phyloP scores from a whole-genome alignment of 2,113 vertebrate species.

The Pithys albifrons region DNA sequence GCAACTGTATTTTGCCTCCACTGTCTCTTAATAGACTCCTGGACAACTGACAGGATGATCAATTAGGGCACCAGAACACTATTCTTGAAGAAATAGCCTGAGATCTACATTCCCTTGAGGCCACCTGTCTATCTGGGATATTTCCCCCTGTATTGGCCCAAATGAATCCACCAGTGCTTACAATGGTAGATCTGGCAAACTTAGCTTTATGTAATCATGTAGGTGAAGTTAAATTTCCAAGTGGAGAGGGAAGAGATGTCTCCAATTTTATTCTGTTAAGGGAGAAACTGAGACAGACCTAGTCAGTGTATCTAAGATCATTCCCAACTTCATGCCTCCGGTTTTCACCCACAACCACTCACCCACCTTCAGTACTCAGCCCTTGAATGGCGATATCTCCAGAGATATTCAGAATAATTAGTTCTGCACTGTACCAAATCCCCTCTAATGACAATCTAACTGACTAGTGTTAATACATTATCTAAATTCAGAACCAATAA shows the following conservation, averaged over 20 bases:
- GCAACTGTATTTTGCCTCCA: background rate
- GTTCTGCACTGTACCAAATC: background rate
- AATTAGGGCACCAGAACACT: background rate
- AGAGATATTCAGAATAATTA: background rate
- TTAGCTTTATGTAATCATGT: background rate
- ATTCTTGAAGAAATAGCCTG: background rate
- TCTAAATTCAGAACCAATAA: background rate
- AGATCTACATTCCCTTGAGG: background rate
- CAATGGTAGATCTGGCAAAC: background rate
- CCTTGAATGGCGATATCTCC: background rate
- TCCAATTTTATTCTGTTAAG: background rate
- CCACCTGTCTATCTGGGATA: accelerated
- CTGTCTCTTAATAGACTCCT: background rate
- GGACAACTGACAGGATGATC: background rate
- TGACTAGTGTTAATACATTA: background rate
- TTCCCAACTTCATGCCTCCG: background rate
- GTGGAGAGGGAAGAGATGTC: background rate
- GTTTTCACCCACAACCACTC: background rate
- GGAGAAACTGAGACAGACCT: background rate
- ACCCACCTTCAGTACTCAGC: background rate
- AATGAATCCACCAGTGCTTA: background rate
- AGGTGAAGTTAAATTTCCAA: background rate
- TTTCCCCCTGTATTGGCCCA: background rate
- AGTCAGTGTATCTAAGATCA: background rate
- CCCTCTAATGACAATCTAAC: background rate